Evolutionary conservation across 2,797 vertebrate genomes (phyloP), one percentile per base, ranked within the genome.

Genomic region (Anisognathus igniventris): DNA sequence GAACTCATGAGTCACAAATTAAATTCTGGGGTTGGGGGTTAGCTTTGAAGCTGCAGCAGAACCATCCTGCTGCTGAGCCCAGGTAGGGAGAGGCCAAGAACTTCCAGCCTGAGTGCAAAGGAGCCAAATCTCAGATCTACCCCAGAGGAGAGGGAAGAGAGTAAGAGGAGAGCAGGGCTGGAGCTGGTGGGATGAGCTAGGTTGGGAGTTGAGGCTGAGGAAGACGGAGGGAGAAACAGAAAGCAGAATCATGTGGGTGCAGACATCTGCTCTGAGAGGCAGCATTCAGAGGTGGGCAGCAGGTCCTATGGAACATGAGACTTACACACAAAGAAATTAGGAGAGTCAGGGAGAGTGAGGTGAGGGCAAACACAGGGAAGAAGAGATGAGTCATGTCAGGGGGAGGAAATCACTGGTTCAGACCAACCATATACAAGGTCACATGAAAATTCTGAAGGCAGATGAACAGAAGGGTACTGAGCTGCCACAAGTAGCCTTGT

Each of bases 161-260:
- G 8, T 19, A 53, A 58, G 40, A 86, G 22, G 30, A 58, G 27
- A 76, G 14, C n/a, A 53, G 45, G 61, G 66, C 25, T 56, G 15
- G 15, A 56, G 61, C 25, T 31, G 24, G 21, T 27, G 40, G 68
- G 40, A n/a, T 6, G 9, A 53, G 28, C 18, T 19, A 21, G 58
- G 45, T 21, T 53, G 28, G 44, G n/a, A 76, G 14, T 2, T 2
- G 6, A 76, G 47, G 42, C 45, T 72, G 79, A 57, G 33, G 23
- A 67, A 81, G 62, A 24, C 33, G 56, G 45, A 40, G 24, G 7
- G 39, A 87, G 19, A 40, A 74, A 60, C 0, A 18, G 22, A 70
- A 39, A 37, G 14, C 13, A 66, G 44, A 73, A 56, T 7, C 0
- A 0, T 1, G 0, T 12, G 22, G 7, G 8, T 42, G 42, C 33